Evolutionary conservation across 2,888 invertebrate species (phyloP).

Genomic region (Luffia ferchaultella): DNA sequence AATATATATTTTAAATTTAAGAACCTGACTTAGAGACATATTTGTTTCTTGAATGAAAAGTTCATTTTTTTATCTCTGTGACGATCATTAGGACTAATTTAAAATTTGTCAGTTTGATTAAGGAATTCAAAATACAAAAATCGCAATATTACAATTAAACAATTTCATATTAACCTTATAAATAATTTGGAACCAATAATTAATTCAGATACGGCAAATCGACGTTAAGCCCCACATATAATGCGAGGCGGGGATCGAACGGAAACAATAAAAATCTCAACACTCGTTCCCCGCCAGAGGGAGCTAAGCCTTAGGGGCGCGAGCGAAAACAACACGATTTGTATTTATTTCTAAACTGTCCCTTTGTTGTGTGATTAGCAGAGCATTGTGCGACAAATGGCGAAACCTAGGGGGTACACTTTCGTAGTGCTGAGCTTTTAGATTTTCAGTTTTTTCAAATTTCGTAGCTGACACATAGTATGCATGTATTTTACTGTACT

Average conservation of each 20-base stretch:
- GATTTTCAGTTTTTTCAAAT: neutral
- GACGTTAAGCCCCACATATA: slow-evolving; percentile 24
- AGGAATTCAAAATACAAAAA: no score
- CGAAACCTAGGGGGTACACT: slow-evolving; percentile 3
- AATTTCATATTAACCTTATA: no score
- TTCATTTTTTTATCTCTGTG: no score
- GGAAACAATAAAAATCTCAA: slow-evolving; percentile 47
- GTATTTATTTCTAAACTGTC: slow-evolving; percentile 60
- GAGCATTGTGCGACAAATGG: slow-evolving; percentile 30
- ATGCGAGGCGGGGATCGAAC: slow-evolving; percentile 30
- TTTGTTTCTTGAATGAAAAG: no score
- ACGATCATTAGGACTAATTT: no score
- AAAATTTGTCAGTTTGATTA: no score
- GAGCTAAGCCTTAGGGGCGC: slow-evolving; percentile 26
- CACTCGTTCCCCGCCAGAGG: slow-evolving; percentile 25
- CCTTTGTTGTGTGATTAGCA: slow-evolving; percentile 58
- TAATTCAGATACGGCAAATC: slow-evolving; percentile 37
- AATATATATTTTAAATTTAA: no score
- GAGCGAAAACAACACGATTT: slow-evolving; percentile 62
- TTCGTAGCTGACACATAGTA: no score
- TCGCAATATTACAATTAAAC: no score
- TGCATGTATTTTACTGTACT: no score
- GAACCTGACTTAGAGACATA: no score
- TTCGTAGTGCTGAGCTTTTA: neutral
- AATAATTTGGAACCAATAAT: slow-evolving; percentile 24